Base-by-base conservation (phyloP, 2,797 vertebrate genomes). In the Chelon labrosus region DNA sequence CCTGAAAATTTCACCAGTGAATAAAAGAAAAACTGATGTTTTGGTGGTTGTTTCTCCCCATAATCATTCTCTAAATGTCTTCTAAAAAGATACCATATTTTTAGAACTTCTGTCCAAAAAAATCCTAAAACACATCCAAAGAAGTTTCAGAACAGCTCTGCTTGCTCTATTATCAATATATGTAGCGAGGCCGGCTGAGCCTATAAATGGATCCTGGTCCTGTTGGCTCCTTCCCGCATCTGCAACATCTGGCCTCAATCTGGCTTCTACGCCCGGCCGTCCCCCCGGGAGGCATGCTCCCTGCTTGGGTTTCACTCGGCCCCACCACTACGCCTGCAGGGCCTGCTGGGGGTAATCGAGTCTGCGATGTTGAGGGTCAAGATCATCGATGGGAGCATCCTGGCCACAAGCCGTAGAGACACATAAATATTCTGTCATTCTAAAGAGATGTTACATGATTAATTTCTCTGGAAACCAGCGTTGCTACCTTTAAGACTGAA, bases 221-320 rank as follows among this genome's bases (percentile, higher is more conserved):
- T 38, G 64, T 62, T 73, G 69, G 77, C 87, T 89, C 38, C 20
- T 37, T 87, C 69, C 51, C 79, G 65, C 83, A 62, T 86, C 76
- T 85, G 79, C 78, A 91, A 92, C 92, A 93, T 93, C 92, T 93
- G 92, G 91, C 88, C 91, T 92, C 88, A 90, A 91, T 92, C 90
- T 91, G 85, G 77, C 70, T 78, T 70, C 77, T 84, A 64, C 75
- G 67, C 79, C 79, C 59, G 49, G 31, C 56, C 39, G 3, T 56
- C 86, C 80, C 87, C 31, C 42, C 13, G 75, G 79, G 91, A 90
- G 75, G 63, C 39, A 37, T 39, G 54, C 79, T 78, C 79, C 31
- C 56, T 46, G 71, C 83, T 88, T 89, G 39, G 84, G 87, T 92
- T 93, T 90, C 91, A 87, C 75, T 78, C 81, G 10, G 60, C 79